Conservation (phyloP, 2,113 vertebrate species). For the Clinocottus analis region DNA sequence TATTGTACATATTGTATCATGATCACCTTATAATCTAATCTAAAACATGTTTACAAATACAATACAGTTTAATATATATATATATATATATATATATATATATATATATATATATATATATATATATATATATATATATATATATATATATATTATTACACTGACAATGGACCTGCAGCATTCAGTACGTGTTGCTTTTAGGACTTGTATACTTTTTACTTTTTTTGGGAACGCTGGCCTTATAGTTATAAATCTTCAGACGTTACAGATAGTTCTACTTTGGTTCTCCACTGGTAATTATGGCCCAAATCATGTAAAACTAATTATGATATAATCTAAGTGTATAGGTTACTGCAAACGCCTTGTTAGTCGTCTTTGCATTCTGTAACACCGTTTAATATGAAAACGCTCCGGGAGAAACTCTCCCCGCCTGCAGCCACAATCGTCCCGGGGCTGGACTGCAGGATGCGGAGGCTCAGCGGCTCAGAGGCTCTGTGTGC, state of each 20-base stretch:
- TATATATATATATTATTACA: not conserved
- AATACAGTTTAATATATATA: not conserved
- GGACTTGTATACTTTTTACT: not conserved
- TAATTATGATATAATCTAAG: not conserved
- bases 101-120: slow-evolving; percentile 8
- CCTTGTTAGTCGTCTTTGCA: not conserved
- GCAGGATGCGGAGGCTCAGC: slow-evolving; percentile 46
- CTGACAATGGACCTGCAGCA: not conserved
- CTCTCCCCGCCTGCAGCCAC: slow-evolving; percentile 12
- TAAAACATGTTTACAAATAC: not conserved
- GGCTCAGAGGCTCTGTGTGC: slow-evolving; percentile 34
- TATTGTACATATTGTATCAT: not conserved
- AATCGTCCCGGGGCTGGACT: slow-evolving; percentile 13
- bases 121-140: not conserved
- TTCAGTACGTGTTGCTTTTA: not conserved
- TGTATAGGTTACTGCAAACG: not conserved
- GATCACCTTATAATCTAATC: not conserved
- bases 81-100: not conserved
- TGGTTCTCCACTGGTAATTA: not conserved
- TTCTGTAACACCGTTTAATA: slow-evolving; percentile 4
- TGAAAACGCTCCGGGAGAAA: slow-evolving; percentile 27
- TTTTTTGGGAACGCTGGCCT: not conserved
- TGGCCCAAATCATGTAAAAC: not conserved
- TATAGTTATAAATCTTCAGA: not conserved
- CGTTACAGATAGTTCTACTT: not conserved